Evolutionary conservation across 2,113 vertebrate species (phyloP).

Genomic region (Oryzias melastigma): DNA sequence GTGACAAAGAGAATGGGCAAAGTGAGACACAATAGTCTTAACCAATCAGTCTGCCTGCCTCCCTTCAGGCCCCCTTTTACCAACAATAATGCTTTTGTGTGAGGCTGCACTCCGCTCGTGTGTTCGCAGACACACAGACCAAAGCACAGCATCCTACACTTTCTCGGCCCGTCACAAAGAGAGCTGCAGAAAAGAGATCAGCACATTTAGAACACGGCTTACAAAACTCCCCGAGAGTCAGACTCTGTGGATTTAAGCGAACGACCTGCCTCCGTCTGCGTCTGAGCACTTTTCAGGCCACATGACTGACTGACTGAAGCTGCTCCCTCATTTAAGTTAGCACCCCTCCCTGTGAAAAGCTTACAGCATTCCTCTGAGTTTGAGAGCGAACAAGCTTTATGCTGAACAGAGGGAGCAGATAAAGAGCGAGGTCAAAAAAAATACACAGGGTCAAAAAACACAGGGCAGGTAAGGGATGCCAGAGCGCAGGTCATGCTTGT

Average conservation of each 20-base stretch:
- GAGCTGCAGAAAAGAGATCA: conserved; percentile 21
- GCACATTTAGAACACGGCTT: conserved; percentile 9
- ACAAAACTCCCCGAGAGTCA: conserved; percentile 22
- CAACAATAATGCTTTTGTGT: conserved; percentile 75
- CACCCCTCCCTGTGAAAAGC: conserved; percentile 77
- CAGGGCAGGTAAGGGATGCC: conserved; percentile 61
- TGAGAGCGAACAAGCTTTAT: conserved; percentile 53
- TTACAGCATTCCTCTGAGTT: conserved; percentile 80
- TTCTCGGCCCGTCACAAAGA: conserved; percentile 45
- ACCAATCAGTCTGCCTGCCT: conserved; percentile 71
- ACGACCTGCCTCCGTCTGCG: conserved; percentile 21
- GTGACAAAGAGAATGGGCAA: conserved; percentile 65
- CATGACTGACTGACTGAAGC: conserved; percentile 74
- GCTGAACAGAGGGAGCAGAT: conserved; percentile 45
- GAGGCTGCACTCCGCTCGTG: conserved; percentile 67
- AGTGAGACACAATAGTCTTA: conserved; percentile 77
- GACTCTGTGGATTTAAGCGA: conserved; percentile 6
- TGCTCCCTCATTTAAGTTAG: conserved; percentile 57
- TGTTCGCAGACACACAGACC: conserved; percentile 39
- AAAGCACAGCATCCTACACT: conserved; percentile 42
- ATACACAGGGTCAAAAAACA: conserved; percentile 46
- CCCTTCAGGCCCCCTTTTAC: conserved; percentile 64
- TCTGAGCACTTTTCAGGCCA: conserved; percentile 51
- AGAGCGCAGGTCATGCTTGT: conserved; percentile 35
- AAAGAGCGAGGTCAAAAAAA: conserved; percentile 35